Conservation (phyloP, 53 echinoderm and acorn worm species). For the Arbacia lixula region DNA sequence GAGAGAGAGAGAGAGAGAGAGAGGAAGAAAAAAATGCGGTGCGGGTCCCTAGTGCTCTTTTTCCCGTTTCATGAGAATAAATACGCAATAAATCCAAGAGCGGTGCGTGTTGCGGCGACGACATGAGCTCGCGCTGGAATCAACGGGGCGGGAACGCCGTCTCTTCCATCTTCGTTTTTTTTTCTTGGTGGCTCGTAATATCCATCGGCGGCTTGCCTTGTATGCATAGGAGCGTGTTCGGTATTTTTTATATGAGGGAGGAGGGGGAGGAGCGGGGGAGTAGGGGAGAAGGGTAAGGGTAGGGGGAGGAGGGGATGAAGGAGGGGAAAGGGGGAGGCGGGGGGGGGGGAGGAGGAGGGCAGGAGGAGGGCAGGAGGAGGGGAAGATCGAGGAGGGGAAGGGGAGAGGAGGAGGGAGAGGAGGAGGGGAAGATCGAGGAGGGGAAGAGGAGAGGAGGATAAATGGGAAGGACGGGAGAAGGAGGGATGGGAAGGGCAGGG, state of each 20-base stretch:
- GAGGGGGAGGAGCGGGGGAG: neutral
- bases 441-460: neutral
- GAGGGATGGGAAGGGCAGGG: neutral
- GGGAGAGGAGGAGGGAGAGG: neutral
- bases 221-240: neutral
- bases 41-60: neutral
- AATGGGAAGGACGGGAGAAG: neutral
- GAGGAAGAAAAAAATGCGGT: too few species aligned
- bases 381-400: neutral
- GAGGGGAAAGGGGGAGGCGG: neutral
- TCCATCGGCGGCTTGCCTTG: too few species aligned
- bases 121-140: too few species aligned
- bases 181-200: too few species aligned
- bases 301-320: neutral
- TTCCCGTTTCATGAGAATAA: constrained; percentile 39
- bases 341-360: neutral
- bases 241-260: neutral
- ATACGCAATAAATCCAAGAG: constrained; percentile 36
- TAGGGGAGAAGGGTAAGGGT: too few species aligned
- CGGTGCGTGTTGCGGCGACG: constrained; percentile 11
- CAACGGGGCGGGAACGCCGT: too few species aligned
- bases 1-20: neutral
- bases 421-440: too few species aligned
- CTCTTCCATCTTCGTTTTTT: too few species aligned
- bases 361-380: neutral